Percentiles rank a stretch among this genome's conserved stretches.
Conservation (phyloP, 2,888 invertebrate genomes). For the Mythimna impura region DNA sequence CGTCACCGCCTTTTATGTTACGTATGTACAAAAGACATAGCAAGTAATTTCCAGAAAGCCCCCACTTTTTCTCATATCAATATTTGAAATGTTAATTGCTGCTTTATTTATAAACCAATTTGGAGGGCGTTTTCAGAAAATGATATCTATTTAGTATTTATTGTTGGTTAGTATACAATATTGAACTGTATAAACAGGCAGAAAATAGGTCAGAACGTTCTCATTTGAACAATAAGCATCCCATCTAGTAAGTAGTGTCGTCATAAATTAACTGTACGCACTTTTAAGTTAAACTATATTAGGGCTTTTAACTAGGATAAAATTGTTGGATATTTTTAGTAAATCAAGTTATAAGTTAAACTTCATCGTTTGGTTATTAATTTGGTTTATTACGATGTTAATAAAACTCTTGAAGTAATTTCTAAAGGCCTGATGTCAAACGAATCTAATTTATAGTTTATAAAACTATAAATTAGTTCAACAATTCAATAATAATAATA, state of each 20-base stretch:
- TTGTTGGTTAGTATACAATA: no score
- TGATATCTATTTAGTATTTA: no score
- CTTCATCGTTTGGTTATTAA: background rate
- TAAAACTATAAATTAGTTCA: background rate
- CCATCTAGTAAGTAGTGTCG: background rate
- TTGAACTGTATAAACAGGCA: no score
- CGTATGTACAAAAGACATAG: no score
- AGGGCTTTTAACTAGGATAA: background rate
- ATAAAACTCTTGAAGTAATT: background rate
- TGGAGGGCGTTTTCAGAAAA: no score
- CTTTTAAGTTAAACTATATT: slow-evolving; percentile 1
- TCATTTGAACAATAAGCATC: background rate
- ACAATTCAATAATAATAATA: no score
- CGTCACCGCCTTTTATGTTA: no score
- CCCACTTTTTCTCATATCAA: no score
- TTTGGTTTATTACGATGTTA: background rate
- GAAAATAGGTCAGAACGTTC: background rate
- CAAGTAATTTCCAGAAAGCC: no score
- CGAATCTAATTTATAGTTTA: background rate
- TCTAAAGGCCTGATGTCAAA: background rate
- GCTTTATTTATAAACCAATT: no score
- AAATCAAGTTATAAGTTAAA: slow-evolving; percentile 6
- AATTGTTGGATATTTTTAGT: background rate
- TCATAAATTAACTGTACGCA: background rate
- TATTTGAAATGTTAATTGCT: no score